A percentile compares a stretch with the other conserved stretches of the same genome.
Conservation (phyloP, 2,113 vertebrate species). For the Phalacrocorax pelagicus region DNA sequence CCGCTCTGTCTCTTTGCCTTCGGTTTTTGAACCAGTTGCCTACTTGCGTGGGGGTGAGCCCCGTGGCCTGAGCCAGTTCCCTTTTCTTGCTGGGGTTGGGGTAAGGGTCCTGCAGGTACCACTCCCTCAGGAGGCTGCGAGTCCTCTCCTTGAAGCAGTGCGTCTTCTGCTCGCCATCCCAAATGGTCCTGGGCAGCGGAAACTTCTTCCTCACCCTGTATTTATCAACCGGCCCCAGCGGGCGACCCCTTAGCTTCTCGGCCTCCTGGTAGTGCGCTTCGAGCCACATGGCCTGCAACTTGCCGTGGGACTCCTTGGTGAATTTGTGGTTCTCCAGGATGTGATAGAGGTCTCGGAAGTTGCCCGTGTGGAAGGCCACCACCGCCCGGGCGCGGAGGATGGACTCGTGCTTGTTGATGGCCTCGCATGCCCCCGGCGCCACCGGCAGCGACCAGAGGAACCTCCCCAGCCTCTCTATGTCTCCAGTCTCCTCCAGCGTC, state of each 20-base stretch:
- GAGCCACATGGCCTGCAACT: conserved; percentile 99
- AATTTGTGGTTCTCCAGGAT: conserved; percentile 99
- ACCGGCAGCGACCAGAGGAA: conserved; percentile 99
- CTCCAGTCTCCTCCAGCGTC: conserved; percentile 99
- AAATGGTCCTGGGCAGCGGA: conserved; percentile 98
- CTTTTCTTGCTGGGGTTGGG: conserved; percentile 99
- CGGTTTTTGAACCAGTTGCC: conserved; percentile 99
- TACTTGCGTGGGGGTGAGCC: conserved; percentile 99
- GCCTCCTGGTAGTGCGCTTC: conserved; percentile 99
- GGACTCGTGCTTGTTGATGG: conserved; percentile 99
- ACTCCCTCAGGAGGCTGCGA: conserved; percentile 98
- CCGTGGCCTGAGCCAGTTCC: conserved; percentile 99
- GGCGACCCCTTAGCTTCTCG: conserved; percentile 97
- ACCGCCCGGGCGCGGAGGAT: conserved; percentile 98
- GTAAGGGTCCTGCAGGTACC: conserved; percentile 99
- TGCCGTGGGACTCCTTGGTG: conserved; percentile 99
- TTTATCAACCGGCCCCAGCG: conserved; percentile 98
- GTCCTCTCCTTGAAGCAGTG: conserved; percentile 99
- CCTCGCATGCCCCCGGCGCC: conserved; percentile 97
- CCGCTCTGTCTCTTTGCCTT: conserved; percentile 98
- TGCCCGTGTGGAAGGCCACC: conserved; percentile 98
- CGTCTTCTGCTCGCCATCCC: conserved; percentile 99
- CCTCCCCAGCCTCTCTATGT: conserved; percentile 98
- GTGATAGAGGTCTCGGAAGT: conserved; percentile 99
- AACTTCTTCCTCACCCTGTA: conserved; percentile 99